These are phyloP conservation scores for Gnatocerus cornutus DNA, from an alignment of 2,888 invertebrate species.

Conservation along the genomic window DNA sequence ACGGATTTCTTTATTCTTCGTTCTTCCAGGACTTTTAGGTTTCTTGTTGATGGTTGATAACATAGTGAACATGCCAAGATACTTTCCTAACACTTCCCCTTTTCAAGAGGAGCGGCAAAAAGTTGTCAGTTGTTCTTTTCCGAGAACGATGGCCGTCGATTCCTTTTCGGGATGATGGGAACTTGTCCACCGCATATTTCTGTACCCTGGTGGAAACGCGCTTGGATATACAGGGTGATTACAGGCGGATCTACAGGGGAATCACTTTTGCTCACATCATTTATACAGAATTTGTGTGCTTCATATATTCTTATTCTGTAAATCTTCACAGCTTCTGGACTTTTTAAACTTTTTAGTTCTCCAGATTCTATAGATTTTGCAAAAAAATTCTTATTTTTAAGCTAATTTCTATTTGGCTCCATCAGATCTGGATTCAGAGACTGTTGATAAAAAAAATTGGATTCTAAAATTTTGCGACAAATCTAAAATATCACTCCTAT, in stretches of 20 bases:
- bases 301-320: too few relatives aligned
- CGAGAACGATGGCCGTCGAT: constrained; percentile 39
- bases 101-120: constrained; percentile 48
- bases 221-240: neutral
- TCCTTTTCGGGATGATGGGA: constrained; percentile 45
- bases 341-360: too few relatives aligned
- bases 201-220: constrained; percentile 19
- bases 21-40: neutral
- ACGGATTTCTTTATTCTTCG: neutral
- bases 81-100: constrained; percentile 55
- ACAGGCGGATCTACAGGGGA: too few relatives aligned
- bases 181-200: constrained; percentile 35
- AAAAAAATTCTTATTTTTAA: too few relatives aligned
- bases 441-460: too few relatives aligned
- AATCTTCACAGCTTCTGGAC: too few relatives aligned
- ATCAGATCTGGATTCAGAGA: too few relatives aligned
- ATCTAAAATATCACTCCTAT: too few relatives aligned
- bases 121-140: constrained; percentile 46
- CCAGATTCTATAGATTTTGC: too few relatives aligned
- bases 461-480: too few relatives aligned
- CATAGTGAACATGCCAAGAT: constrained; percentile 47
- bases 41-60: constrained; percentile 27
- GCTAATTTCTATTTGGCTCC: too few relatives aligned
- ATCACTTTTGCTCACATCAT: neutral
- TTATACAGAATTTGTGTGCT: too few relatives aligned